Evolutionary conservation across 2,113 vertebrate species (phyloP), one percentile per base, ranked within the genome.

Genomic region (Microtus montanus): DNA sequence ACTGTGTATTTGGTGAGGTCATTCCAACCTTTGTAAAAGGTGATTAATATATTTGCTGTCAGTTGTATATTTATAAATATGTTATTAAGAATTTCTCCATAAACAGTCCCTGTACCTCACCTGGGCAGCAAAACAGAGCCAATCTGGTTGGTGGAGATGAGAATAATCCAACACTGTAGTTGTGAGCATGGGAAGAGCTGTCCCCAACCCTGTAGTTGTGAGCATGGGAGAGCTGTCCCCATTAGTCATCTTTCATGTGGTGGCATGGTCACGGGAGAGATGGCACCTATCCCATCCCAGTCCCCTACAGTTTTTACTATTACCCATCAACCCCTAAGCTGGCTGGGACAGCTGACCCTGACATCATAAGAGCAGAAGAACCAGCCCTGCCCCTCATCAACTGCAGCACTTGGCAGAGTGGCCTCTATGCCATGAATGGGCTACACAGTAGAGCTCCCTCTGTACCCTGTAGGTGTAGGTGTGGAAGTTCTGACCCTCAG

Each of bases 51-150:
- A 9, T 54, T 70, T 44, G 49, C 52, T 49, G 41, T 68, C 19
- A n/a, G 64, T 49, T 73, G 17, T 77, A 13, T 66, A 58, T 87
- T 89, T 90, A 26, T 73, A 44, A 63, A 58, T 44, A 64, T 44
- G 63, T 20, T 7, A 63, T 49, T 61, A 54, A 90, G 30, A 71
- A 64, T 63, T 84, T 73, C 8, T 84, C 35, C 35, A n/a, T 35
- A n/a, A 71, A 35, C 15, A 71, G 33, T 7, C 0, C 68, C 0
- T 19, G 68, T 3, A 71, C 15, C 35, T 71, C 1, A 3, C 35
- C 15, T n/a, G 68, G 68, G 15, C 15, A 19, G 5, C 68, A 71
- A 15, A 71, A 71, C 9, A n/a, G 68, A 35, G 35, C 68, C 35
- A 71, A 8, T 9, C 35, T 1, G 2, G 17, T 71, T n/a, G 7